phyloP scores from a whole-genome alignment of 1,140 invertebrate genomes.

The Pararge aegeria region DNA sequence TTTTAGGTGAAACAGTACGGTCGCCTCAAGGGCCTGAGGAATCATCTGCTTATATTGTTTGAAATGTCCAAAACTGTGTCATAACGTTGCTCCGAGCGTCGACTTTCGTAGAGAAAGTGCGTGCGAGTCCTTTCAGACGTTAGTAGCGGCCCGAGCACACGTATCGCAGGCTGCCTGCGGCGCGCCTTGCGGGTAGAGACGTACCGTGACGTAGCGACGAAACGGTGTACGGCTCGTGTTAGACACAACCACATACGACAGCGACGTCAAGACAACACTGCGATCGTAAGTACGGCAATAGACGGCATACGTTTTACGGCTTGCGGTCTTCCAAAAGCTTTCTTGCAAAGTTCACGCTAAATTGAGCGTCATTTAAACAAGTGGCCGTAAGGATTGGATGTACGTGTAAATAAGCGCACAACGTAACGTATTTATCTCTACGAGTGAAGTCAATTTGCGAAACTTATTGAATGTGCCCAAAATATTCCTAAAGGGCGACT shows the following conservation, averaged over 20 bases:
- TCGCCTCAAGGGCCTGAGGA: background rate
- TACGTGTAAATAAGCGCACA: too few species aligned
- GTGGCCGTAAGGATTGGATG: too few species aligned
- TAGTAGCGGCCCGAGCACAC: conserved; percentile 26
- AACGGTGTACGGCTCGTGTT: conserved; percentile 53
- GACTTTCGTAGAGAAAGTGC: conserved; percentile 33
- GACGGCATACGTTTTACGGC: conserved; percentile 27
- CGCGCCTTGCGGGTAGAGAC: conserved; percentile 44
- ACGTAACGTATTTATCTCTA: too few species aligned
- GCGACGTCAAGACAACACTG: conserved; percentile 26
- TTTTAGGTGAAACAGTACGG: conserved; percentile 21
- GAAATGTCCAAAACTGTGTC: conserved; percentile 6
- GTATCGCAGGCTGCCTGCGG: conserved; percentile 10
- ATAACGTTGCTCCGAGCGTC: conserved; percentile 34
- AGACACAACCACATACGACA: conserved; percentile 34
- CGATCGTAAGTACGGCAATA: conserved; percentile 49
- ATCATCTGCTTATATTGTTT: background rate
- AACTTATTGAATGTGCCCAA: too few species aligned
- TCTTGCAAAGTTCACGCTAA: background rate
- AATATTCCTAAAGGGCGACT: too few species aligned
- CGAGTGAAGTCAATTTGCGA: too few species aligned
- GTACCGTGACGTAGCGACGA: conserved; percentile 34
- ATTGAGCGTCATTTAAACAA: background rate
- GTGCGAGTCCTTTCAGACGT: conserved; percentile 39
- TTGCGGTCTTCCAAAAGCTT: background rate